A percentile compares a stretch with the other conserved stretches of the same genome.
These are phyloP conservation scores for Pristionchus pacificus DNA, from an alignment of 1,140 invertebrate genomes.

Conservation along the genomic window DNA sequence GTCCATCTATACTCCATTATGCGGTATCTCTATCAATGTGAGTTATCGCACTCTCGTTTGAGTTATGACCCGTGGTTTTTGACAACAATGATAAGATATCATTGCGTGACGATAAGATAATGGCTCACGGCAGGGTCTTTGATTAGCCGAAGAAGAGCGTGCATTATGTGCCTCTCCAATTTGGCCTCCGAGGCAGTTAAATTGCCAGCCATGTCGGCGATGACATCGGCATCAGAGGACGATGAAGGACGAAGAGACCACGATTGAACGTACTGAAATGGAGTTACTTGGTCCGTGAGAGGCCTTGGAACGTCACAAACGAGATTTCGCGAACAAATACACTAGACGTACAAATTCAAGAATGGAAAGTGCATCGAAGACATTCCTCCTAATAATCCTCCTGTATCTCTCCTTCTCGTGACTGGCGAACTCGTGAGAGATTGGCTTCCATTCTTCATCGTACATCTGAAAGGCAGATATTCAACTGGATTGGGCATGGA, in stretches of 20 bases:
- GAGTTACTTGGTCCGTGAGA: neutral
- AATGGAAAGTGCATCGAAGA: neutral
- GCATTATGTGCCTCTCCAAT: neutral
- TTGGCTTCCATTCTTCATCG: neutral
- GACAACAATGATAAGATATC: neutral
- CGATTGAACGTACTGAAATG: neutral
- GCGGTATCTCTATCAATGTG: too few species aligned
- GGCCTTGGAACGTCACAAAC: too few species aligned
- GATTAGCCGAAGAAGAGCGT: neutral
- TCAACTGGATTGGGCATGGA: too few species aligned
- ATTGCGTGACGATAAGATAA: neutral
- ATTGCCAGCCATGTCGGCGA: neutral
- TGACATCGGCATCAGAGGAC: neutral
- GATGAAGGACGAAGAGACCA: neutral
- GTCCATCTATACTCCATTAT: too few species aligned
- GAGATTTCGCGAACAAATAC: too few species aligned
- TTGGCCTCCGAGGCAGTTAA: neutral
- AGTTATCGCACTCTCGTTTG: too few species aligned
- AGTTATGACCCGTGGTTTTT: too few species aligned
- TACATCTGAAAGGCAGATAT: neutral
- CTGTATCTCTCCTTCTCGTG: neutral
- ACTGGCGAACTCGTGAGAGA: neutral
- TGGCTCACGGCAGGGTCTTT: neutral
- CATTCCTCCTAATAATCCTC: neutral
- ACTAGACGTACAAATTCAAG: neutral